These are phyloP conservation scores for Kuschelorhynchus macadamiae DNA, from an alignment of 2,888 invertebrate genomes.

Conservation along the genomic window DNA sequence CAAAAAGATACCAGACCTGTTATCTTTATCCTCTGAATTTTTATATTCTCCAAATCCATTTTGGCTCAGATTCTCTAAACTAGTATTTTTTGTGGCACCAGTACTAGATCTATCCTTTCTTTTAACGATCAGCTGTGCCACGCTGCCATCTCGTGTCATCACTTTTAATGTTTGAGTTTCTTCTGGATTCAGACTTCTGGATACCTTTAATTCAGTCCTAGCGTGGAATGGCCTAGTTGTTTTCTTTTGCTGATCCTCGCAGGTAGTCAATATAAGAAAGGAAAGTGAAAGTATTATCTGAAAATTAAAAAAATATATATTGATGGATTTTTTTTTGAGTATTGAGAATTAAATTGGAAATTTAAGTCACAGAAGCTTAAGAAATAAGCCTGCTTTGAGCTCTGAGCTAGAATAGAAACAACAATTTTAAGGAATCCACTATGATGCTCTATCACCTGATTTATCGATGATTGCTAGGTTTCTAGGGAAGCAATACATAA, in stretches of 20 bases:
- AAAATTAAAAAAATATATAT: not conserved
- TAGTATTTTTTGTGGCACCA: not conserved
- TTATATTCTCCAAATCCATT: slow-evolving; percentile 5
- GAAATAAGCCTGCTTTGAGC: too few species aligned
- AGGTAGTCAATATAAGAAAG: slow-evolving; percentile 59
- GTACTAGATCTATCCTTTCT: slow-evolving; percentile 70
- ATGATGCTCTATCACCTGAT: too few species aligned
- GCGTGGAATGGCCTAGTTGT: slow-evolving; percentile 64
- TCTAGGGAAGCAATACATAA: not conserved
- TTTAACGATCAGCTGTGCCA: slow-evolving; percentile 84
- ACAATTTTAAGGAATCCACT: too few species aligned
- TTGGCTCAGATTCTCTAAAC: not conserved
- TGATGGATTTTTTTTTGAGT: too few species aligned
- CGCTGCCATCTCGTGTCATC: slow-evolving; percentile 80
- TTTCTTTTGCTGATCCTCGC: slow-evolving; percentile 63
- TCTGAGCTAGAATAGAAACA: too few species aligned
- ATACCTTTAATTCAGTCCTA: slow-evolving; percentile 82
- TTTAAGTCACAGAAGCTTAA: too few species aligned
- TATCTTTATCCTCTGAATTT: slow-evolving; percentile 5
- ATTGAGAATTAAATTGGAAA: too few species aligned
- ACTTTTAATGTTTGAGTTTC: slow-evolving; percentile 84
- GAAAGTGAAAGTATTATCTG: slow-evolving; percentile 43
- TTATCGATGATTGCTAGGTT: too few species aligned
- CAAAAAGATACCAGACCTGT: too few species aligned
- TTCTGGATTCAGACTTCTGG: slow-evolving; percentile 82